These are phyloP conservation scores for Rhinatrema bivittatum DNA, from an alignment of 2,797 vertebrate genomes.

Conservation along the genomic window DNA sequence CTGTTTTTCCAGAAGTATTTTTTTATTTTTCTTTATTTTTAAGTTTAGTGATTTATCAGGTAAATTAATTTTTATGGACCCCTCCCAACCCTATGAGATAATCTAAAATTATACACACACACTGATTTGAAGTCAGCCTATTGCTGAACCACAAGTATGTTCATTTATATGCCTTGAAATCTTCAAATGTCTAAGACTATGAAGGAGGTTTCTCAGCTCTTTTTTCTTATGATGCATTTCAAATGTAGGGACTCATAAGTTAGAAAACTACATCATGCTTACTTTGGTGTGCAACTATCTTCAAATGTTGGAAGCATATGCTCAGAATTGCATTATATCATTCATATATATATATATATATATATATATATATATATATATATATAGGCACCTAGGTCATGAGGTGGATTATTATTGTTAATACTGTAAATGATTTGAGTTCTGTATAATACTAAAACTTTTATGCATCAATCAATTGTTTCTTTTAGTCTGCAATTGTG, in stretches of 20 bases:
- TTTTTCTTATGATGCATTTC: conserved; percentile 26
- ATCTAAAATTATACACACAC: no score
- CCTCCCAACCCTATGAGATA: no score
- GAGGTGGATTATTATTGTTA: conserved; percentile 41
- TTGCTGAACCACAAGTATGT: no score
- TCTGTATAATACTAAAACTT: conserved; percentile 24
- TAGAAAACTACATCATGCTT: conserved; percentile 16
- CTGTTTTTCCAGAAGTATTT: conserved; percentile 16
- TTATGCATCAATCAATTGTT: no score
- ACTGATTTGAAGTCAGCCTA: no score
- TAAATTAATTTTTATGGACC: no score
- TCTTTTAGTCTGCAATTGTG: no score
- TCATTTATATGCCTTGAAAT: no score
- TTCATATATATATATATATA: conserved; percentile 28
- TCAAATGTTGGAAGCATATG: conserved; percentile 19
- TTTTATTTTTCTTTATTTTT: conserved; percentile 16
- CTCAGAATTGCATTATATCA: conserved; percentile 23
- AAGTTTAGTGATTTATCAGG: conserved; percentile 13
- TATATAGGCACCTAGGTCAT: conserved; percentile 24
- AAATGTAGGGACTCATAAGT: conserved; percentile 26
- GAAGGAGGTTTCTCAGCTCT: no score
- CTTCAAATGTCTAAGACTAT: no score
- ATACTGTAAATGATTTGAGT: conserved; percentile 31
- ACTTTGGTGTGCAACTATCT: conserved; percentile 15
- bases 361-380: conserved; percentile 25